Conservation (phyloP, 2,113 vertebrate genomes). For the Strix aluco region DNA sequence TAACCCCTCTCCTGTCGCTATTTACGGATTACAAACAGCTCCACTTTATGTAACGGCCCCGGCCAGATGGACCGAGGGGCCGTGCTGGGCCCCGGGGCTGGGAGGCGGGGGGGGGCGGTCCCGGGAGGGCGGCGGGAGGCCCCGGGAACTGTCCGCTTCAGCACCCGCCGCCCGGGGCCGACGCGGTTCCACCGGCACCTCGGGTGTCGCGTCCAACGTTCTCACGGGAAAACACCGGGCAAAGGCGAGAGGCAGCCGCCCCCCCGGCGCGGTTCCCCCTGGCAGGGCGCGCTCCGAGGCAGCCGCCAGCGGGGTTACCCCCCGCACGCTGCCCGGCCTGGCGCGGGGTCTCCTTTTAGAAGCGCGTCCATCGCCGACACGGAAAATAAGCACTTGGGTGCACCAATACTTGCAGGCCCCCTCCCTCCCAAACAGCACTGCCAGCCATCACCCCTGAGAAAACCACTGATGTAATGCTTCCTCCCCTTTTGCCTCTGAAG, state of each 20-base stretch:
- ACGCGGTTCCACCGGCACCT: background rate
- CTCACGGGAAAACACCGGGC: background rate
- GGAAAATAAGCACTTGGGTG: background rate
- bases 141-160: constrained; percentile 77
- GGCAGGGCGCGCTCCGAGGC: background rate
- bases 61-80: no score
- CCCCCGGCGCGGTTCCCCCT: background rate
- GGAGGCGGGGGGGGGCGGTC: no score
- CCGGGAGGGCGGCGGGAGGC: no score
- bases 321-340: background rate
- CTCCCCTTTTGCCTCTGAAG: background rate
- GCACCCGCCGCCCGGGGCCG: constrained; percentile 51
- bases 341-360: rapidly evolving
- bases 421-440: background rate
- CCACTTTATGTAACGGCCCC: no score
- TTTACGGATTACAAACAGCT: no score
- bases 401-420: background rate
- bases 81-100: no score
- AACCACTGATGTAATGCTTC: background rate
- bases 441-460: background rate
- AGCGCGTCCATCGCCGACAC: background rate
- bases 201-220: background rate
- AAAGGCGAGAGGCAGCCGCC: no score
- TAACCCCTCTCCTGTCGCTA: no score
- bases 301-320: background rate